Evolutionary conservation across 2,888 invertebrate species (phyloP).

Genomic region (Malthinus seriepunctatus): DNA sequence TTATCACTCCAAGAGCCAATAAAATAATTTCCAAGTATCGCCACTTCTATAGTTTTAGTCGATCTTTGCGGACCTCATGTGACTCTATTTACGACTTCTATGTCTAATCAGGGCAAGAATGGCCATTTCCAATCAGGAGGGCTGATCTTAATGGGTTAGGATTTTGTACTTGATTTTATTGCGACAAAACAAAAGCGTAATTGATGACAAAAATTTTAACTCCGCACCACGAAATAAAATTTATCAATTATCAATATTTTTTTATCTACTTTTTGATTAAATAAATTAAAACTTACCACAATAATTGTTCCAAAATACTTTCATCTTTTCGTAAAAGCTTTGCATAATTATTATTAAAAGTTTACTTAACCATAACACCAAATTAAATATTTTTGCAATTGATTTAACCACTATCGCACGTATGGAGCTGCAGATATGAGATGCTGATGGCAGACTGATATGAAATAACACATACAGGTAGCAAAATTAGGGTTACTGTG

Average conservation of each 20-base stretch:
- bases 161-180: slow-evolving; percentile 33
- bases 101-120: slow-evolving; percentile 47
- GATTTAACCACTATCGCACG: neutral
- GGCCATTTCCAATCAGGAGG: slow-evolving; percentile 55
- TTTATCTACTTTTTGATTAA: neutral
- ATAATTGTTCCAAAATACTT: slow-evolving; percentile 41
- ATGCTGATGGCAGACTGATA: slow-evolving; percentile 39
- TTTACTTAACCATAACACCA: neutral
- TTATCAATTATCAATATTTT: too few species aligned
- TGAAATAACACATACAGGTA: slow-evolving; percentile 34
- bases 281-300: slow-evolving; percentile 37
- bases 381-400: slow-evolving; percentile 1
- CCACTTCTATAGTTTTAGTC: slow-evolving; percentile 46
- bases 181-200: slow-evolving; percentile 35
- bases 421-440: slow-evolving; percentile 12
- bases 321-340: slow-evolving; percentile 44
- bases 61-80: slow-evolving; percentile 49
- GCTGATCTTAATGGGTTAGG: slow-evolving; percentile 46
- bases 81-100: slow-evolving; percentile 42
- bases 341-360: slow-evolving; percentile 33
- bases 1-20: slow-evolving; percentile 55
- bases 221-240: neutral
- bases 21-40: slow-evolving; percentile 54
- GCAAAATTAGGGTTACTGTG: slow-evolving; percentile 39
- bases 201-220: slow-evolving; percentile 9